phyloP scores from a whole-genome alignment of 2,888 invertebrate genomes.

The Spicauda simplicius region DNA sequence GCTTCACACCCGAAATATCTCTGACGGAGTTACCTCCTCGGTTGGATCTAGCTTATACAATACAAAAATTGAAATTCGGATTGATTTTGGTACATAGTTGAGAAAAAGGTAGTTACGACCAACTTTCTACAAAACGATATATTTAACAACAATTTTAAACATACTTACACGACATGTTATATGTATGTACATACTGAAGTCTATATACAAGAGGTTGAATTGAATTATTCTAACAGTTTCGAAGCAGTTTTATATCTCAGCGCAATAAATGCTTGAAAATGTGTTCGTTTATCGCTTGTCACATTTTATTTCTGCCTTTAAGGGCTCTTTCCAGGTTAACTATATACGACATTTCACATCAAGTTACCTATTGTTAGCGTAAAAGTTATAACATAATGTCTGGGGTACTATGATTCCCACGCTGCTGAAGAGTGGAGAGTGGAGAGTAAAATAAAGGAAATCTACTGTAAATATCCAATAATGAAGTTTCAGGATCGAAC shows the following conservation, averaged over 20 bases:
- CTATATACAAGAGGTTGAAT: constrained; percentile 1
- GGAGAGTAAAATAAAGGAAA: background rate
- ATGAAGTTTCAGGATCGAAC: background rate
- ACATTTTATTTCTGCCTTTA: constrained; percentile 7
- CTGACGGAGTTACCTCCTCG: too few relatives aligned
- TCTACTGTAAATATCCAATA: background rate
- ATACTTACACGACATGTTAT: background rate
- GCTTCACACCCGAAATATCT: too few relatives aligned
- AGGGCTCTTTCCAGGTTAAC: constrained; percentile 3
- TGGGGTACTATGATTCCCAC: too few relatives aligned
- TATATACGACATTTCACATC: background rate
- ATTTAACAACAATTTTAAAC: background rate
- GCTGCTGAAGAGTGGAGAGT: too few relatives aligned
- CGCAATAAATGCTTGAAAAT: constrained; percentile 11
- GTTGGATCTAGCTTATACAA: too few relatives aligned
- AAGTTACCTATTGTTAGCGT: too few relatives aligned
- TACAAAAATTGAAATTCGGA: too few relatives aligned
- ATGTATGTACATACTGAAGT: background rate
- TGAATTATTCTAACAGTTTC: constrained; percentile 3
- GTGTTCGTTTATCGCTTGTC: constrained; percentile 9
- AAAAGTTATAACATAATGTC: too few relatives aligned
- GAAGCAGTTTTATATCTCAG: constrained; percentile 4
- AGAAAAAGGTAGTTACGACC: too few relatives aligned
- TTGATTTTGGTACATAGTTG: too few relatives aligned
- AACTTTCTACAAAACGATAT: too few relatives aligned